phyloP scores from a whole-genome alignment of 2,888 invertebrate genomes.

The Ichneumon xanthorius region DNA sequence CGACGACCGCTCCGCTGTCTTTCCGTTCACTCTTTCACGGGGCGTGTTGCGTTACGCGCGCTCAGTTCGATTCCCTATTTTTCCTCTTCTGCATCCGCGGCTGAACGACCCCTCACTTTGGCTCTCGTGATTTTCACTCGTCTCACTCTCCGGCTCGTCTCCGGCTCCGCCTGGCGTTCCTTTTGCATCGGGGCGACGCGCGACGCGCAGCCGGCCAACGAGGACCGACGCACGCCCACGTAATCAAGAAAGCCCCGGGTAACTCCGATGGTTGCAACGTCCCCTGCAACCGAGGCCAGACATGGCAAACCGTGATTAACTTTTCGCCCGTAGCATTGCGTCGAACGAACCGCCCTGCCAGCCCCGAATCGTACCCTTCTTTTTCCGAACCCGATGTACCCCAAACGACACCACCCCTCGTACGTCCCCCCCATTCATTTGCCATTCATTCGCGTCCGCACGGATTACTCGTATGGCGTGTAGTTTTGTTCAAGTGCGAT shows the following conservation, averaged over 20 bases:
- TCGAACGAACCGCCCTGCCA: conserved; percentile 65
- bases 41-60: conserved; percentile 50
- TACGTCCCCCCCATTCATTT: conserved; percentile 80
- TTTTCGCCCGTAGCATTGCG: conserved; percentile 81
- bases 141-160: conserved; percentile 28
- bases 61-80: conserved; percentile 29
- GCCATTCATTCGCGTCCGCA: conserved; percentile 84
- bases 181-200: conserved; percentile 6
- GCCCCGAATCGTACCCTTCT: conserved; percentile 34
- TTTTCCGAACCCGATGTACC: conserved; percentile 31
- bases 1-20: neutral
- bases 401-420: conserved; percentile 65
- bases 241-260: conserved; percentile 82
- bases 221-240: conserved; percentile 82
- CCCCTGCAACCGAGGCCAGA: conserved; percentile 72
- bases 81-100: conserved; percentile 8
- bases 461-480: conserved; percentile 78
- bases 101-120: conserved; percentile 32
- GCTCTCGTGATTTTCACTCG: neutral
- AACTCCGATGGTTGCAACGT: conserved; percentile 61
- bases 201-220: conserved; percentile 54
- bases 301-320: conserved; percentile 85
- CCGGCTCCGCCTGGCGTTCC: neutral
- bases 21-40: conserved; percentile 65
- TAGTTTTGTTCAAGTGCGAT: conserved; percentile 63